Base-by-base conservation (phyloP, 2,888 invertebrate genomes). In the Hipparchia sbordonii region DNA sequence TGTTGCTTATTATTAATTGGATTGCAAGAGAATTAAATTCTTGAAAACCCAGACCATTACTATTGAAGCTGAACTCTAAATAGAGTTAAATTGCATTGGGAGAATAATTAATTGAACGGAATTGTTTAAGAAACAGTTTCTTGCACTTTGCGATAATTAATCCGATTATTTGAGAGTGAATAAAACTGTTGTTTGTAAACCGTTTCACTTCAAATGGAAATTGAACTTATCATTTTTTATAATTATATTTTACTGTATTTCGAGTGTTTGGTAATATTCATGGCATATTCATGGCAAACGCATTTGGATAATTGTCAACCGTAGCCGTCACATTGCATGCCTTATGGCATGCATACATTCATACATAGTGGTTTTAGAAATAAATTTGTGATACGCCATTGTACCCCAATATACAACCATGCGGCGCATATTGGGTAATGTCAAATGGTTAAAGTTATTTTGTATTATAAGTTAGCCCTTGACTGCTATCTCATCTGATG, bases 91-190 rank as follows among this genome's bases (percentile, higher is more conserved):
- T 70, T 70, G 72, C 72, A 60, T 54, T 65, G 66, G 46, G 71
- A 67, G 72, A 74, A 72, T 69, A 66, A 74, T 74, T 74, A 74
- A 74, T 69, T 72, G 66, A 74, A 72, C 52, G 62, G 74, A 72
- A 74, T 69, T 72, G 72, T 74, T 72, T 72, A 74, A 74, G 71
- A 74, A 72, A 74, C 72, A 72, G 71, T 72, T 72, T 72, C 72
- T 67, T 57, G 57, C 59, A 67, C 67, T 67, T 48, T 46, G 45
- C 48, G 67, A 67, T 67, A 67, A 67, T 67, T 56, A 67, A 67
- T 67, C 33, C 59, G 57, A 67, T 67, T 57, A 67, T 67, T 67
- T 59, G 59, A 39, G 48, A 67, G 6, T 67, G 46, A 59, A 67
- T 67, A 7, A 67, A 67, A 67, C 54, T 67, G n/a, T 67, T 67